Conservation (phyloP, 2,797 vertebrate genomes). For the Synanceia verrucosa region DNA sequence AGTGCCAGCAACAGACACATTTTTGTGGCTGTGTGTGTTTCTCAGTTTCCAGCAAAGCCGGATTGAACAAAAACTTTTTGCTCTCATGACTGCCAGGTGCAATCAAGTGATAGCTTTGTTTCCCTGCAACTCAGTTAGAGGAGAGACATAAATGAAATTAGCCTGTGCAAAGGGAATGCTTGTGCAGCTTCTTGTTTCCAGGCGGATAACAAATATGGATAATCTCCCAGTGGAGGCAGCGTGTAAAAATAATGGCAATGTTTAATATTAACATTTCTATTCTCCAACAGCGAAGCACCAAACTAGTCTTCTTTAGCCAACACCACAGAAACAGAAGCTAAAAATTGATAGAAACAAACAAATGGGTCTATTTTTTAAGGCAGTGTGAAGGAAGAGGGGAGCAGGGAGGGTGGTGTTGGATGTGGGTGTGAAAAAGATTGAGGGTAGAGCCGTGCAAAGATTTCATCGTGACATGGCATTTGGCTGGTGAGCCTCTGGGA, state of each 20-base stretch:
- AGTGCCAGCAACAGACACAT: conserved; percentile 6
- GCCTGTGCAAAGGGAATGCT: conserved; percentile 8
- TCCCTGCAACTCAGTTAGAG: conserved; percentile 6
- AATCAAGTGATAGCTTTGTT: conserved; percentile 34
- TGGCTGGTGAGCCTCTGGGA: conserved; percentile 54
- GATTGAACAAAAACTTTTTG: conserved; percentile 14
- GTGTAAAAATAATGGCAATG: conserved; percentile 17
- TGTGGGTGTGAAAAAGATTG: conserved; percentile 57
- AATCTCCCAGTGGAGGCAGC: conserved; percentile 11
- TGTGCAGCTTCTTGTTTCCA: conserved; percentile 17
- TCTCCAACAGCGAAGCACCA: not conserved
- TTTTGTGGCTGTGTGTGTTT: conserved; percentile 1
- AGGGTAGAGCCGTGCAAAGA: conserved; percentile 21
- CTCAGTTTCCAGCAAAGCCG: conserved; percentile 15
- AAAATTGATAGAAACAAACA: conserved; percentile 41
- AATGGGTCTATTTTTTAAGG: conserved; percentile 42
- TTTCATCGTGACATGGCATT: conserved; percentile 57
- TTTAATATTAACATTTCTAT: conserved; percentile 18
- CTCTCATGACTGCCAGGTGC: conserved; percentile 26
- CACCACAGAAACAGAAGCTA: conserved; percentile 11
- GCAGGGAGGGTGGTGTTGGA: not conserved
- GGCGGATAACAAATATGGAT: conserved; percentile 18
- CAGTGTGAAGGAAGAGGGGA: conserved; percentile 11
- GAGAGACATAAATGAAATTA: conserved; percentile 9
- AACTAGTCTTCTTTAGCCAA: not conserved